A percentile compares a stretch with the other conserved stretches of the same genome.
These are phyloP conservation scores for Ectemnius cavifrons DNA, from an alignment of 2,888 invertebrate genomes.

Conservation along the genomic window DNA sequence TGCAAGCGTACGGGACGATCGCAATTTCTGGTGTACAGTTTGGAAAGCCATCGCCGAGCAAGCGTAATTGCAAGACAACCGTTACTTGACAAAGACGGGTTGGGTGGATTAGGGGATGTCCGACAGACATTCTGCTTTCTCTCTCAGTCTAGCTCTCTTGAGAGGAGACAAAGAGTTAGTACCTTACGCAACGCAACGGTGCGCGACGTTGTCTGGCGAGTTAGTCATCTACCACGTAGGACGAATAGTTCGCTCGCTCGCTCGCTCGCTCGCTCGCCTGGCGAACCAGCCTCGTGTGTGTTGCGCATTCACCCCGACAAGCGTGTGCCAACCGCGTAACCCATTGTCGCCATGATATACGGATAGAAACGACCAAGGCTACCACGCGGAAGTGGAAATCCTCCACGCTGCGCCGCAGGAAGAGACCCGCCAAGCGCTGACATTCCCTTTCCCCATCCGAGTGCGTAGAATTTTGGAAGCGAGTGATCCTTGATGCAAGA, in stretches of 20 bases:
- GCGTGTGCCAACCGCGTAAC: constrained; percentile 42
- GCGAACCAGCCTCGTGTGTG: neutral
- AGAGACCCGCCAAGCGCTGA: neutral
- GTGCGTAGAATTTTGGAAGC: too few relatives aligned
- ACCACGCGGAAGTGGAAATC: constrained; percentile 12
- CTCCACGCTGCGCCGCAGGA: neutral
- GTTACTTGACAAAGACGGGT: constrained; percentile 42
- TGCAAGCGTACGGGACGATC: constrained; percentile 13
- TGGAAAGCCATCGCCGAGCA: constrained; percentile 35
- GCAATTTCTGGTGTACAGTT: constrained; percentile 44
- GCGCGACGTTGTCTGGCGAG: constrained; percentile 38
- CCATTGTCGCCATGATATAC: constrained; percentile 50
- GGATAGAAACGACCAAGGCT: constrained; percentile 27
- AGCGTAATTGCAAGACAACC: constrained; percentile 53
- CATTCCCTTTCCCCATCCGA: neutral
- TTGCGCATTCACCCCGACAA: constrained; percentile 43
- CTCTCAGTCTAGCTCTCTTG: neutral
- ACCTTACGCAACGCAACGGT: constrained; percentile 54
- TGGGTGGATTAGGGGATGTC: constrained; percentile 33
- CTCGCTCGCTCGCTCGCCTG: neutral
- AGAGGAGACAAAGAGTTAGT: constrained; percentile 33
- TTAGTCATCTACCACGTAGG: constrained; percentile 31
- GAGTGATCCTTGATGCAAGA: too few relatives aligned
- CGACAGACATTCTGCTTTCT: neutral
- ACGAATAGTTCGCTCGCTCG: constrained; percentile 14